These are phyloP conservation scores for Psettodes erumei DNA, from an alignment of 2,113 vertebrate species.

Conservation along the genomic window DNA sequence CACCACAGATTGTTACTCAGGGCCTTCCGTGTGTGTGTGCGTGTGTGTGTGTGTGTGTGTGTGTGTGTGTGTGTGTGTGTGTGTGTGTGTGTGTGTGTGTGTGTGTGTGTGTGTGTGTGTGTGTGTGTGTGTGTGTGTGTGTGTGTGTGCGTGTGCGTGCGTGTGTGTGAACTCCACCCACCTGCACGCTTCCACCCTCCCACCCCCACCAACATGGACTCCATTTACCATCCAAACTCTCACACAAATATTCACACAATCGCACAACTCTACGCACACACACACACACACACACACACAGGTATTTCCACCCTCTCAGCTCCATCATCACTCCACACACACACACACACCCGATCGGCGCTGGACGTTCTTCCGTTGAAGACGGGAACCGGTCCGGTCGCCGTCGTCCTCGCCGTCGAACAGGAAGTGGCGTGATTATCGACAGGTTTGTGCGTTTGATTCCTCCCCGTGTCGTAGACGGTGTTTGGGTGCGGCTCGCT, in stretches of 20 bases:
- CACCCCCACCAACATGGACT: not conserved
- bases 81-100: not conserved
- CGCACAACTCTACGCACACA: not conserved
- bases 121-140: conserved; percentile 35
- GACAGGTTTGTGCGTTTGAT: too few relatives aligned
- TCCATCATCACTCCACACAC: conserved; percentile 1
- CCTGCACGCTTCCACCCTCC: conserved; percentile 36
- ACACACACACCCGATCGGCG: too few relatives aligned
- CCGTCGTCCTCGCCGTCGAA: too few relatives aligned
- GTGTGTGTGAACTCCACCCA: conserved; percentile 50
- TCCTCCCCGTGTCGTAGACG: too few relatives aligned
- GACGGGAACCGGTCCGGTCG: too few relatives aligned
- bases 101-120: too few relatives aligned
- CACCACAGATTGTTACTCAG: conserved; percentile 82
- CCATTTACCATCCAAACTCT: not conserved
- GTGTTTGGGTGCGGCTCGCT: too few relatives aligned
- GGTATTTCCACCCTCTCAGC: not conserved
- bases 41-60: conserved; percentile 28
- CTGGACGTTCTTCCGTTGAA: too few relatives aligned
- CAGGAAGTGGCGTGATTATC: too few relatives aligned
- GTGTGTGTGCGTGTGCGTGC: conserved; percentile 46
- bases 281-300: not conserved
- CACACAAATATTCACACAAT: not conserved
- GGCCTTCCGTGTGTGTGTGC: conserved; percentile 67
- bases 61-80: not conserved